Percentiles rank a stretch among this genome's conserved stretches.
phyloP scores from a whole-genome alignment of 2,113 vertebrate genomes.

The Ursus arctos region DNA sequence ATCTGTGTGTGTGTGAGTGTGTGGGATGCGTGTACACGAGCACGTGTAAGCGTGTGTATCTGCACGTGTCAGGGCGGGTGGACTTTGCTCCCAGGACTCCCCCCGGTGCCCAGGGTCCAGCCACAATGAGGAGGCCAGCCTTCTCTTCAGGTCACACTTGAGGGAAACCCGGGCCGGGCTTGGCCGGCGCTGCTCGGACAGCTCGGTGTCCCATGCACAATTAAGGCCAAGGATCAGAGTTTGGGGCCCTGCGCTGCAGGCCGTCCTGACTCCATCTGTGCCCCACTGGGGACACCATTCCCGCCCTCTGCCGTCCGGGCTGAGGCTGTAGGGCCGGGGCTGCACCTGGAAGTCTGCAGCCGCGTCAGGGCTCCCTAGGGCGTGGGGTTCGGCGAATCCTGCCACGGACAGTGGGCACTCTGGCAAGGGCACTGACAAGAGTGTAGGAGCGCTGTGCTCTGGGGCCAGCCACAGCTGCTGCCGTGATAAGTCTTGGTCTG shows the following conservation, averaged over 20 bases:
- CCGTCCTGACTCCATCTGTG: background rate
- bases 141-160: background rate
- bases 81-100: background rate
- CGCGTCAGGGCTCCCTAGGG: background rate
- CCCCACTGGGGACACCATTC: background rate
- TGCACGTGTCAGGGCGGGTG: background rate
- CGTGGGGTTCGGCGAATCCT: too few relatives aligned
- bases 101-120: too few relatives aligned
- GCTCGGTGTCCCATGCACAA: background rate
- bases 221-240: background rate
- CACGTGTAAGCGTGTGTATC: too few relatives aligned
- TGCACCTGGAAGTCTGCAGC: background rate
- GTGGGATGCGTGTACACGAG: fast-evolving
- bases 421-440: background rate
- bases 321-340: background rate
- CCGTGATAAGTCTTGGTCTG: background rate
- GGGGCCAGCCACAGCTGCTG: too few relatives aligned
- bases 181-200: fast-evolving
- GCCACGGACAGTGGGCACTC: background rate
- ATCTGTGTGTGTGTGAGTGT: too few relatives aligned
- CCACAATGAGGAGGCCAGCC: background rate
- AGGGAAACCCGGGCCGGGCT: fast-evolving
- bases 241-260: background rate
- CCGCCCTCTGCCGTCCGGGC: fast-evolving
- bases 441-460: background rate